A percentile compares a stretch with the other conserved stretches of the same genome.
Evolutionary conservation across 2,888 invertebrate genomes (phyloP).

Genomic region (Venustoraphidia nigricollis): DNA sequence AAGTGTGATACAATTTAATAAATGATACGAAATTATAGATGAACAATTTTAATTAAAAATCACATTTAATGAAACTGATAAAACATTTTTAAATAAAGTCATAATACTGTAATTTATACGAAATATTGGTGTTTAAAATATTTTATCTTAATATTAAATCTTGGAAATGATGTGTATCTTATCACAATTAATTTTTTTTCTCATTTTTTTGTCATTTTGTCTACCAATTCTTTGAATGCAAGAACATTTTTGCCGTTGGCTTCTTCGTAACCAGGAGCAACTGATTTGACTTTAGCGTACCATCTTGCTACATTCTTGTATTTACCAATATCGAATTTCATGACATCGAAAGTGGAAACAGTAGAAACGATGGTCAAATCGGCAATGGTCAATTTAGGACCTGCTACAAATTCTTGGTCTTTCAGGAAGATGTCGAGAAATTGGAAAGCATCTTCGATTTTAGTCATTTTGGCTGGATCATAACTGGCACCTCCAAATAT

Average conservation of each 20-base stretch:
- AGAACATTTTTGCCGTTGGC: conserved; percentile 22
- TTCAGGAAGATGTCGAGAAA: conserved; percentile 59
- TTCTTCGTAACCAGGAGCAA: conserved; percentile 38
- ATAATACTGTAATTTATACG: too few species aligned
- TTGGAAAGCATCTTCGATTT: conserved; percentile 49
- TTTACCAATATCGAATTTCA: conserved; percentile 44
- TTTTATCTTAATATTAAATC: too few species aligned
- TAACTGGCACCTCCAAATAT: conserved; percentile 27
- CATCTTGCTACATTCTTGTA: conserved; percentile 52
- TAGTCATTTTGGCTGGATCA: conserved; percentile 50
- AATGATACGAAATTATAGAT: too few species aligned
- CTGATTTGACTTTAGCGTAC: conserved; percentile 38
- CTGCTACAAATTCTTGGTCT: conserved; percentile 54
- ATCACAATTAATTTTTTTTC: not conserved
- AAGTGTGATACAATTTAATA: too few species aligned
- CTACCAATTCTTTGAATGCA: conserved; percentile 21
- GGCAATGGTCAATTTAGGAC: conserved; percentile 58
- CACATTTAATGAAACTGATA: too few species aligned
- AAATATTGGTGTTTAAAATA: too few species aligned
- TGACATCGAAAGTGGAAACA: conserved; percentile 53
- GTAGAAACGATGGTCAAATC: conserved; percentile 54
- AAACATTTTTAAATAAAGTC: too few species aligned
- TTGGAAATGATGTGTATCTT: too few species aligned
- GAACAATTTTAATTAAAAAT: too few species aligned
- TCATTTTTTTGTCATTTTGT: conserved; percentile 18